These are phyloP conservation scores for Poeciliopsis prolifica DNA, from an alignment of 2,113 vertebrate species.

Conservation along the genomic window DNA sequence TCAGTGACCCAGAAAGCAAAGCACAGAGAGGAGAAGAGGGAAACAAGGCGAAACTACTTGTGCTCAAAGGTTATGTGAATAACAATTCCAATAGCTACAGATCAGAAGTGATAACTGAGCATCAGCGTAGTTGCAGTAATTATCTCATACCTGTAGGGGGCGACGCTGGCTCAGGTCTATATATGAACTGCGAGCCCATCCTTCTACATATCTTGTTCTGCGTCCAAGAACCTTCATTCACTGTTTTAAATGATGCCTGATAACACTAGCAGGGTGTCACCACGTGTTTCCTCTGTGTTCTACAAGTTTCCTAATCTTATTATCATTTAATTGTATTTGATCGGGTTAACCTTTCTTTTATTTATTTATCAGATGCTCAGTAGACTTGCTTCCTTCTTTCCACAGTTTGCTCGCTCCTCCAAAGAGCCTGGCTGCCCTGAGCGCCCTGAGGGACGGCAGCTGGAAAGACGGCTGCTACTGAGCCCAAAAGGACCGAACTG, in stretches of 20 bases:
- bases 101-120: too few species aligned
- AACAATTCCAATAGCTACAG: too few species aligned
- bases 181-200: too few species aligned
- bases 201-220: neutral
- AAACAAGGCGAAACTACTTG: too few species aligned
- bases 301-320: neutral
- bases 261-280: neutral
- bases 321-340: neutral
- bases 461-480: conserved; percentile 98
- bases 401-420: conserved; percentile 94
- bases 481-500: conserved; percentile 53
- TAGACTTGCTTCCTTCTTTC: conserved; percentile 20
- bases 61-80: too few species aligned
- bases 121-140: too few species aligned
- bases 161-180: too few species aligned
- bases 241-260: neutral
- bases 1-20: too few species aligned
- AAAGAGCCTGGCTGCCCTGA: conserved; percentile 92
- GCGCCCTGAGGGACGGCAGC: conserved; percentile 90
- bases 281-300: neutral
- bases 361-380: neutral
- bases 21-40: too few species aligned
- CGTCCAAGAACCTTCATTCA: neutral
- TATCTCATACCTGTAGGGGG: too few species aligned
- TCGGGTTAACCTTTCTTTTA: neutral